phyloP scores from a whole-genome alignment of 2,797 vertebrate species.

The Ceyx erithaca region DNA sequence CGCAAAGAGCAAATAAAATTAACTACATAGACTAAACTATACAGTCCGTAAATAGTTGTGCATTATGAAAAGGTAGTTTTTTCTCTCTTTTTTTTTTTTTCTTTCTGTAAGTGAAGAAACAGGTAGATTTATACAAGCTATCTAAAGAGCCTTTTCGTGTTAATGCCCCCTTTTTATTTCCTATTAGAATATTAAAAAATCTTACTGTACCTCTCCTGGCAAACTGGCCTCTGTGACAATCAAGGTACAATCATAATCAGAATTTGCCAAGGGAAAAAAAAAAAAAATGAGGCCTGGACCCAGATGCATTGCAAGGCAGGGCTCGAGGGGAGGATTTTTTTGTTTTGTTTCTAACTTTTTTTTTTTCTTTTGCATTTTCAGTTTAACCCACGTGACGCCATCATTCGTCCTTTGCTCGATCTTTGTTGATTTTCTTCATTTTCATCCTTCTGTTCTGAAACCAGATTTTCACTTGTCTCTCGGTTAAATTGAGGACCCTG shows the following conservation, averaged over 20 bases:
- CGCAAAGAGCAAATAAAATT: slow-evolving; percentile 86
- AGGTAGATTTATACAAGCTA: slow-evolving; percentile 84
- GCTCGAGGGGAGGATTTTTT: slow-evolving; percentile 4
- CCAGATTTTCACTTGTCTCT: slow-evolving; percentile 99
- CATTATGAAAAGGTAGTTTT: slow-evolving; percentile 87
- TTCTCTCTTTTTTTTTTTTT: not conserved
- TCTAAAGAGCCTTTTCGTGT: slow-evolving; percentile 64
- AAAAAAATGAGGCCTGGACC: slow-evolving; percentile 67
- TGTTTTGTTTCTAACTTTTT: not conserved
- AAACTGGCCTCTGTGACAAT: slow-evolving; percentile 66
- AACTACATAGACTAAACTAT: slow-evolving; percentile 83
- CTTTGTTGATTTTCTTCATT: slow-evolving; percentile 99
- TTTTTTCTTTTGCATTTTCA: not conserved
- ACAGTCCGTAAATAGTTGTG: slow-evolving; percentile 88
- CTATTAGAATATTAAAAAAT: slow-evolving; percentile 78
- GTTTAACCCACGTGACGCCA: not conserved
- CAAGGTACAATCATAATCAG: slow-evolving; percentile 61
- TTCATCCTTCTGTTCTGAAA: slow-evolving; percentile 99
- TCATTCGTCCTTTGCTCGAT: slow-evolving; percentile 90
- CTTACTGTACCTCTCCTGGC: slow-evolving; percentile 77
- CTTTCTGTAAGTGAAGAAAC: slow-evolving; percentile 72
- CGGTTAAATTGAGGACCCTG: slow-evolving; percentile 92
- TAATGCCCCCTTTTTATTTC: slow-evolving; percentile 76
- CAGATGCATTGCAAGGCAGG: slow-evolving; percentile 57
- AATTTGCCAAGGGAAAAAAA: slow-evolving; percentile 52